Conservation (phyloP, 1,140 invertebrate genomes). For the Globodera ellingtonae region DNA sequence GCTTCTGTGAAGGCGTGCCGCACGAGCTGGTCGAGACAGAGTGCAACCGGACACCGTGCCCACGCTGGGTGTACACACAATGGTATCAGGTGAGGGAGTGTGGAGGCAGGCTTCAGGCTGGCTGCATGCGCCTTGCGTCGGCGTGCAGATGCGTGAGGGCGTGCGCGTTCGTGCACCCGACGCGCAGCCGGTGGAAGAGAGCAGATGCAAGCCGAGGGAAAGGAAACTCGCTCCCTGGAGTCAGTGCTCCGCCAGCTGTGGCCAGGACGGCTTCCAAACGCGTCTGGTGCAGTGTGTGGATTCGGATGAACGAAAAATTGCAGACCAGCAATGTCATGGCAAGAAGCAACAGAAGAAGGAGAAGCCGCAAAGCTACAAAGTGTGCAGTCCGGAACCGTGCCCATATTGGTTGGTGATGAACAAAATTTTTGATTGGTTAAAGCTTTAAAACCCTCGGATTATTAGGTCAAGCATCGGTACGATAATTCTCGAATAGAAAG, state of each 20-base stretch:
- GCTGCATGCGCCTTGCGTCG: conserved; percentile 65
- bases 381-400: conserved; percentile 57
- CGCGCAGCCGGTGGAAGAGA: conserved; percentile 30
- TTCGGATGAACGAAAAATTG: conserved; percentile 38
- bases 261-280: conserved; percentile 54
- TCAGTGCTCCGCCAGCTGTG: conserved; percentile 56
- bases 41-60: conserved; percentile 61
- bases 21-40: conserved; percentile 53
- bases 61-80: conserved; percentile 56
- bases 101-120: not conserved
- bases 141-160: conserved; percentile 72
- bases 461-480: no score
- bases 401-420: conserved; percentile 53
- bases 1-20: conserved; percentile 52
- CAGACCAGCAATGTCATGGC: conserved; percentile 27
- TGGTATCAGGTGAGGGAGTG: conserved; percentile 49
- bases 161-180: conserved; percentile 63
- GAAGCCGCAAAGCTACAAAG: conserved; percentile 52
- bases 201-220: conserved; percentile 48
- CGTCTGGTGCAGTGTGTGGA: conserved; percentile 60
- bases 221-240: conserved; percentile 54
- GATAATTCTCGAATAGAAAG: no score
- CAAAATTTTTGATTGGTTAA: no score
- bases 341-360: conserved; percentile 9
- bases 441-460: no score